A percentile compares a stretch with the other conserved stretches of the same genome.
These are phyloP conservation scores for Eilema depressum DNA, from an alignment of 2,888 invertebrate species.

Conservation along the genomic window DNA sequence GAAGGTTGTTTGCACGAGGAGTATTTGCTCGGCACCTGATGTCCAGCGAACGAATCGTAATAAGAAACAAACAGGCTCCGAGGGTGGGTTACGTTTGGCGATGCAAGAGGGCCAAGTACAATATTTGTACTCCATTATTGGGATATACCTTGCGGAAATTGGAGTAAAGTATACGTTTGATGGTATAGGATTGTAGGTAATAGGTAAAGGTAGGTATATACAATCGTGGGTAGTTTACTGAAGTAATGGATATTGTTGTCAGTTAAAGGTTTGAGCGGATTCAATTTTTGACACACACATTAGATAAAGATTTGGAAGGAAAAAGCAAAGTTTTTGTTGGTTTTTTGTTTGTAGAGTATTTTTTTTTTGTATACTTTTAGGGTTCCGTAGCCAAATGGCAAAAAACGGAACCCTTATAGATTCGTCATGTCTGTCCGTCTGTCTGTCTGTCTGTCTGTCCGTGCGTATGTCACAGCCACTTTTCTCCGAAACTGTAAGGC, in stretches of 20 bases:
- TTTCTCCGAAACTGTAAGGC: too few species aligned
- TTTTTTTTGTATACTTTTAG: too few species aligned
- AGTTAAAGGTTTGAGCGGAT: background rate
- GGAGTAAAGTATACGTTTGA: background rate
- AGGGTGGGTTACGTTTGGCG: slow-evolving; percentile 2
- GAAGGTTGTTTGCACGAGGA: slow-evolving; percentile 35
- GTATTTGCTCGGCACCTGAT: slow-evolving; percentile 50
- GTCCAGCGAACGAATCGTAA: slow-evolving; percentile 47
- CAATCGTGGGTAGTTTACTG: background rate
- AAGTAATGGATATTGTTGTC: background rate
- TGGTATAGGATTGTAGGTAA: background rate
- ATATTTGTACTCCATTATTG: slow-evolving; percentile 19
- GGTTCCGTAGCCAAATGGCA: too few species aligned
- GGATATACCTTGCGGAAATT: slow-evolving; percentile 5
- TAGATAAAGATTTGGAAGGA: background rate
- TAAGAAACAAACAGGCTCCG: slow-evolving; percentile 52
- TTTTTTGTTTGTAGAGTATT: background rate
- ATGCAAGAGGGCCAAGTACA: slow-evolving; percentile 20
- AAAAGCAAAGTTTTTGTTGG: background rate
- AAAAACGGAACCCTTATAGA: too few species aligned
- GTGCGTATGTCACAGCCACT: too few species aligned
- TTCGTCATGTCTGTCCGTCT: too few species aligned
- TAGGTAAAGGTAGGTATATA: too few species aligned
- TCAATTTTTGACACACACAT: background rate
- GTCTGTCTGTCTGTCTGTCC: too few species aligned